A percentile compares a stretch with the other conserved stretches of the same genome.
Evolutionary conservation across 37 sponge, comb jelly and placozoan genomes (phyloP).

Genomic region (Oopsacas minuta): DNA sequence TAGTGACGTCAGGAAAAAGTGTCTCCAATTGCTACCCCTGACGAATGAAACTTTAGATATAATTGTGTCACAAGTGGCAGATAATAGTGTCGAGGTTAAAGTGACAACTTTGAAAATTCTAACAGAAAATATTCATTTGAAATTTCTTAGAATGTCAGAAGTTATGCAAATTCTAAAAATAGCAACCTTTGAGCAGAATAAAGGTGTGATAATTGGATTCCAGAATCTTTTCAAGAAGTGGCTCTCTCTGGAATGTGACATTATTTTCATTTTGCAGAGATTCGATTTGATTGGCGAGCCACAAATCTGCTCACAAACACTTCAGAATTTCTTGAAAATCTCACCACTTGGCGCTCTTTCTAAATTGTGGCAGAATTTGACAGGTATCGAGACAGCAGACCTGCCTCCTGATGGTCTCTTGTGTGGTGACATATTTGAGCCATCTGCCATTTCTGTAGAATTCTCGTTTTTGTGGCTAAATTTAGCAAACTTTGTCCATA

Average conservation of each 20-base stretch:
- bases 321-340: neutral
- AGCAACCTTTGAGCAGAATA: neutral
- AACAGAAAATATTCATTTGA: neutral
- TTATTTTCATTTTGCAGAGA: neutral
- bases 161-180: neutral
- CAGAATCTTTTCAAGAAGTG: neutral
- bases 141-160: neutral
- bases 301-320: neutral
- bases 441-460: neutral
- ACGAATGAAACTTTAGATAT: neutral
- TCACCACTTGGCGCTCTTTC: neutral
- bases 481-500: neutral
- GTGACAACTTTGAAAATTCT: neutral
- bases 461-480: neutral
- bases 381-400: neutral
- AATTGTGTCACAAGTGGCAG: neutral
- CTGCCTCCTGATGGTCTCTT: neutral
- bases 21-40: neutral
- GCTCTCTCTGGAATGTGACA: neutral
- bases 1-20: neutral
- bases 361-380: neutral
- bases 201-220: neutral
- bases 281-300: neutral
- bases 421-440: neutral
- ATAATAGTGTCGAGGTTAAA: neutral